A percentile compares a stretch with the other conserved stretches of the same genome.
phyloP scores from a whole-genome alignment of 1,140 invertebrate genomes.

The Mylabris phalerata region DNA sequence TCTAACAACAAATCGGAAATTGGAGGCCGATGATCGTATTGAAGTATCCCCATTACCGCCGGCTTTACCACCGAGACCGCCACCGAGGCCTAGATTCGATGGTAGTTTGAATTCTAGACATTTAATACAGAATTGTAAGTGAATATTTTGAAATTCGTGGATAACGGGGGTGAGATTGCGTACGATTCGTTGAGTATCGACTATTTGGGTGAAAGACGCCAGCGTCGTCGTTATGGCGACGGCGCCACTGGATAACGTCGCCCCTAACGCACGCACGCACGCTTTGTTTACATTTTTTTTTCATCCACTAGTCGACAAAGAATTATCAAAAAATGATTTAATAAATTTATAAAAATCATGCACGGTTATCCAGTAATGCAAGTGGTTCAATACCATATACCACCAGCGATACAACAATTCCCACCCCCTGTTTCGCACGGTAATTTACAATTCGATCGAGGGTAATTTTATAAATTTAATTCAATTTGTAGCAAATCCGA shows the following conservation, averaged over 20 bases:
- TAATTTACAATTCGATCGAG: constrained; percentile 5
- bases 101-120: constrained; percentile 32
- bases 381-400: constrained; percentile 51
- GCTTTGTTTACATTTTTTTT: no score
- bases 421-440: constrained; percentile 32
- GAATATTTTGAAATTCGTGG: neutral
- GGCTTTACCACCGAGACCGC: constrained; percentile 40
- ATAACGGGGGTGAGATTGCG: neutral
- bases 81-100: constrained; percentile 39
- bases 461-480: neutral
- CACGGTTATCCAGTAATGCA: constrained; percentile 54
- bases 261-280: neutral
- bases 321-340: no score
- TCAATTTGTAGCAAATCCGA: constrained; percentile 28
- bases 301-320: no score
- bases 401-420: constrained; percentile 39
- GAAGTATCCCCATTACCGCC: constrained; percentile 40
- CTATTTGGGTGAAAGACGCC: constrained; percentile 37
- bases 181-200: constrained; percentile 29
- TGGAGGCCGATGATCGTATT: constrained; percentile 39
- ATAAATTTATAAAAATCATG: constrained; percentile 35
- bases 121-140: constrained; percentile 18
- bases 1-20: constrained; percentile 25
- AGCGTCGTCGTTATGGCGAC: constrained; percentile 31
- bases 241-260: constrained; percentile 6